Base-by-base conservation (phyloP, 1,140 invertebrate genomes). In the Eriocheir sinensis region DNA sequence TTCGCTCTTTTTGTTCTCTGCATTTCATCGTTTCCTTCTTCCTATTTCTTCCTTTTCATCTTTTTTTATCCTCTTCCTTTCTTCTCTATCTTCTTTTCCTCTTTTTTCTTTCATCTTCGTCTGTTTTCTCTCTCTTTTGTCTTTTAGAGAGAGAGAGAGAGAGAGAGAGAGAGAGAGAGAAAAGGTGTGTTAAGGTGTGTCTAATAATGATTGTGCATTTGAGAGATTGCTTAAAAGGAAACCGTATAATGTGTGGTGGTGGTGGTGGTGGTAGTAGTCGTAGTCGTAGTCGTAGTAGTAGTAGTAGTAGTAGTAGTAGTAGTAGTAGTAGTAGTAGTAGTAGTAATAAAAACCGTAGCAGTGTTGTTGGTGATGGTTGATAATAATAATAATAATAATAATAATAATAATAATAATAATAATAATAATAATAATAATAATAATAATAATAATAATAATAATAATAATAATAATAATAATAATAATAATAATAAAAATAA, bases 251-350 rank as follows among this genome's bases (percentile, higher is more conserved):
- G 60, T n/a, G 60, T 72, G 27, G 60, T 72, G 27, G 60, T 72
- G 27, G 60, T 72, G 60, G 27, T 72, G n/a, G 60, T 72, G 27
- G 60, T 72, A 72, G 60, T 8, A 72, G 53, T 27, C 9, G 60
- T 72, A 72, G 60, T 72, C 27, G 60, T 72, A 72, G 60, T 72
- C 27, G 60, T 72, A 72, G 60, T 72, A 72, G 60, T 72, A 72
- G 60, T 72, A 72, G 60, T 72, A 72, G 60, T 72, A 72, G 60
- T 72, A 72, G 60, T 72, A 72, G 60, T 72, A 72, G 60, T 72
- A 72, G 60, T 72, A 72, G 60, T 72, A 72, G 60, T 72, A 72
- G 60, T 72, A 72, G 60, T 72, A 72, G 60, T 72, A 72, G 8
- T 72, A n/a, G 9, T 72, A 72, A 2, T 21, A 3, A 48, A 48